Evolutionary conservation across 2,113 vertebrate species (phyloP).

Genomic region (Cephalopholis sonnerati): DNA sequence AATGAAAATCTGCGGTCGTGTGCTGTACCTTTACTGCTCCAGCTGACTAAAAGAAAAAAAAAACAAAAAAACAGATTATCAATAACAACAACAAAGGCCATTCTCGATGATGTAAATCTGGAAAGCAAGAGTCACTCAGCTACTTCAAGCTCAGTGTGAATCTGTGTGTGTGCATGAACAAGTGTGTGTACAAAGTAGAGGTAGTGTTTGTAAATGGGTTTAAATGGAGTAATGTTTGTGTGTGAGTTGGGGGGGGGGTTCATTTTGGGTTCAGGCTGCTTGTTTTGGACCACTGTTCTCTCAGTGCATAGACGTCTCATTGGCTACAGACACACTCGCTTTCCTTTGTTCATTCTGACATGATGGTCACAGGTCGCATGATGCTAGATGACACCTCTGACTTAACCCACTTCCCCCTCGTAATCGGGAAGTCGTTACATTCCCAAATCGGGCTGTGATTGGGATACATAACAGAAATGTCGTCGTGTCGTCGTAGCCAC

Average conservation of each 20-base stretch:
- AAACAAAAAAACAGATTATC: background rate
- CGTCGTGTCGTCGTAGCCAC: background rate
- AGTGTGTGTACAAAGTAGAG: slow-evolving; percentile 63
- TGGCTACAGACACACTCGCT: slow-evolving; percentile 7
- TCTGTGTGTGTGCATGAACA: background rate
- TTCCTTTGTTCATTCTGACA: background rate
- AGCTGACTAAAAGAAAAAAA: background rate
- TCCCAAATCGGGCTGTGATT: background rate
- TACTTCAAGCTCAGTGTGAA: slow-evolving; percentile 28
- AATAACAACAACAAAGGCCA: slow-evolving; percentile 37
- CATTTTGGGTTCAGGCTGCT: slow-evolving; percentile 56
- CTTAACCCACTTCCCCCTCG: background rate
- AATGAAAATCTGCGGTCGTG: background rate
- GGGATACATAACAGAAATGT: background rate
- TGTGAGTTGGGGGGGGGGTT: background rate
- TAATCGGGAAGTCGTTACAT: background rate
- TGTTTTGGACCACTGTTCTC: slow-evolving; percentile 59
- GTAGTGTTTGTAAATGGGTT: slow-evolving; percentile 68
- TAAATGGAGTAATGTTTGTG: slow-evolving; percentile 46
- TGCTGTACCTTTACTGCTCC: slow-evolving; percentile 43
- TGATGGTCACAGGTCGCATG: background rate
- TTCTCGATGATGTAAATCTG: slow-evolving; percentile 8
- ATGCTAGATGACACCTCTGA: background rate
- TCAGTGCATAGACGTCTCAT: slow-evolving; percentile 67
- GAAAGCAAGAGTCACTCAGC: slow-evolving; percentile 23